phyloP scores from a whole-genome alignment of 2,888 invertebrate species.

The Graphium colonna region DNA sequence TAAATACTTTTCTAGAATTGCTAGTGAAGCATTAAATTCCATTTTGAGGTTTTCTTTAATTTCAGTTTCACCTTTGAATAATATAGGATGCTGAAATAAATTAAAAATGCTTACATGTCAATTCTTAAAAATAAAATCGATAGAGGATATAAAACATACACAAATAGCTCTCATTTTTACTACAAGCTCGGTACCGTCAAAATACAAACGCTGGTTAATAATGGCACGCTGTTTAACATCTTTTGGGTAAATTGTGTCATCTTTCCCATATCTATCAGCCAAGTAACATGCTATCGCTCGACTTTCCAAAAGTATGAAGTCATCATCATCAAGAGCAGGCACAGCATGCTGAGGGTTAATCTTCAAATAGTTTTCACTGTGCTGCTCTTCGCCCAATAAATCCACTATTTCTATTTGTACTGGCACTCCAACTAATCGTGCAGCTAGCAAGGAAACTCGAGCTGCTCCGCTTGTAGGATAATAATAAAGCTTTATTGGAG shows the following conservation, averaged over 20 bases:
- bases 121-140: too few species aligned
- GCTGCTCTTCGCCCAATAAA: slow-evolving; percentile 78
- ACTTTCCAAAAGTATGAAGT: slow-evolving; percentile 84
- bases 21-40: slow-evolving; percentile 76
- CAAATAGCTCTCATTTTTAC: slow-evolving; percentile 80
- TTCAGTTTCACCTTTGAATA: slow-evolving; percentile 76
- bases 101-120: neutral
- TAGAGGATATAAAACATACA: slow-evolving; percentile 55
- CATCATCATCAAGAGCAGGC: slow-evolving; percentile 83
- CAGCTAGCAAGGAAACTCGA: slow-evolving; percentile 79
- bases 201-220: slow-evolving; percentile 80
- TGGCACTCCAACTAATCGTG: slow-evolving; percentile 76
- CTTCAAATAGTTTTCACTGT: slow-evolving; percentile 74
- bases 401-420: slow-evolving; percentile 68
- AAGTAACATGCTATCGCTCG: slow-evolving; percentile 82
- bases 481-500: slow-evolving; percentile 74
- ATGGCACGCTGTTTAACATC: slow-evolving; percentile 75
- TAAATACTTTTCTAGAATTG: slow-evolving; percentile 78
- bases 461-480: slow-evolving; percentile 81
- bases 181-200: slow-evolving; percentile 80
- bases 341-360: slow-evolving; percentile 83
- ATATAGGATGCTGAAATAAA: slow-evolving; percentile 75
- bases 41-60: slow-evolving; percentile 72
- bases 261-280: slow-evolving; percentile 78
- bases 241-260: slow-evolving; percentile 79